Evolutionary conservation across 2,797 vertebrate species (phyloP).

Genomic region (Rallus crepitans): DNA sequence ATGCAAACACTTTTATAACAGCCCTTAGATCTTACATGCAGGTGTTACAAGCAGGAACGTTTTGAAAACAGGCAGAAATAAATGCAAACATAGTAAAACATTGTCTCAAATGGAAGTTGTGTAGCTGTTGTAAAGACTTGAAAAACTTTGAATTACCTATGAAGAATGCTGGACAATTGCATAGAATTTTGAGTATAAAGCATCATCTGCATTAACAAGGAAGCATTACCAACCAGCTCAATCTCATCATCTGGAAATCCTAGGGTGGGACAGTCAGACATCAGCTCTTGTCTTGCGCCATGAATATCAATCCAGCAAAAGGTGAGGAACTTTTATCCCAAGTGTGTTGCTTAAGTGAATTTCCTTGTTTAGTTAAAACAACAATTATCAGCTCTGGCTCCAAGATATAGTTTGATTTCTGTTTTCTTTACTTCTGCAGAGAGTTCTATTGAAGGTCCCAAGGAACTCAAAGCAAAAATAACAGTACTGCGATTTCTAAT

Average conservation of each 20-base stretch:
- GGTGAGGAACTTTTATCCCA: neutral
- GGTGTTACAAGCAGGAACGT: neutral
- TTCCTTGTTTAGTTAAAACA: too few species aligned
- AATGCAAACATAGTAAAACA: neutral
- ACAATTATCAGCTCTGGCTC: too few species aligned
- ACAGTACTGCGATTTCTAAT: neutral
- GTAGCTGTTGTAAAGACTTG: neutral
- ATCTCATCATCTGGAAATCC: neutral
- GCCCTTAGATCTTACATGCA: neutral
- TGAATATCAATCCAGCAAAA: neutral
- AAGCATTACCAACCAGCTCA: neutral
- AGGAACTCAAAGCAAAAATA: neutral
- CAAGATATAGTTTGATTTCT: neutral
- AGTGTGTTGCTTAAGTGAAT: rapidly evolving
- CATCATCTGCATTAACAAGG: neutral
- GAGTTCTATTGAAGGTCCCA: neutral
- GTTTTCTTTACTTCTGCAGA: neutral
- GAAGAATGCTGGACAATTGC: neutral
- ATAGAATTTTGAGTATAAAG: neutral
- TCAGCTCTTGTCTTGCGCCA: neutral
- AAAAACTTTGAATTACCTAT: neutral
- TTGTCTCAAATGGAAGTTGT: neutral
- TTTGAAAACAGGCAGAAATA: neutral
- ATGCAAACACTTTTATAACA: neutral
- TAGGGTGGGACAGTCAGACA: neutral